Evolutionary conservation across 2,797 vertebrate genomes (phyloP), one percentile per base, ranked within the genome.

Genomic region (Phrynocephalus vlangalii): DNA sequence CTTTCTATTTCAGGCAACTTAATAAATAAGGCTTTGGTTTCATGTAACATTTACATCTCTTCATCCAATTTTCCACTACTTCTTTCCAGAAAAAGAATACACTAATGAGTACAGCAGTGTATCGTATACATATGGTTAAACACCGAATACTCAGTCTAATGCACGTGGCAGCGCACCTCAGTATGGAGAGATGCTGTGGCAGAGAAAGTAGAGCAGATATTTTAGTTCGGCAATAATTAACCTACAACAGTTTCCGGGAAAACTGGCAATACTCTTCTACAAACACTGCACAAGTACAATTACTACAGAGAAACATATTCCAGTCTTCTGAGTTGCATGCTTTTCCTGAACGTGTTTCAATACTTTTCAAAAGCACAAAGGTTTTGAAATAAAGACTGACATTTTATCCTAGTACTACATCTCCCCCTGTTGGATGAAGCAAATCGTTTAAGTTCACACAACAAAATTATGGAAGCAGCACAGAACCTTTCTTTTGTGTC

Each of bases 401-500:
- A 50, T 89, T 88, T 76, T 93, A 85, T 86, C 72, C 88, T 91
- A 88, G 91, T 89, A 78, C 83, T 91, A 24, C 84, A 94, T 84
- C 93, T 90, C 95, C 96, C 95, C 94, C 95, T 96, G 91, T 60
- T 93, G 94, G 95, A 80, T 79, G 50, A 93, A 95, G 73, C 8
- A 91, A 70, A 83, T 86, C 72, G 94, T 87, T 87, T 5, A 28
- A 87, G 70, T 48, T 78, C 70, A 50, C 4, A 67, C 5, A 85
- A 24, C 79, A 90, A 70, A 30, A 94, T 86, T 84, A 90, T 91
- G 73, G 92, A 95, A 91, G 87, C 83, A 86, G 95, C 85, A 94
- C 81, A 96, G 95, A 96, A 97, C 98, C 98, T 99, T 99, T 99
- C 91, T 96, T 95, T 97, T 98, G 98, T 98, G 98, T 96, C 96